Evolutionary conservation across 2,113 vertebrate genomes (phyloP), one percentile per base, ranked within the genome.

Genomic region (Atractosteus spatula): DNA sequence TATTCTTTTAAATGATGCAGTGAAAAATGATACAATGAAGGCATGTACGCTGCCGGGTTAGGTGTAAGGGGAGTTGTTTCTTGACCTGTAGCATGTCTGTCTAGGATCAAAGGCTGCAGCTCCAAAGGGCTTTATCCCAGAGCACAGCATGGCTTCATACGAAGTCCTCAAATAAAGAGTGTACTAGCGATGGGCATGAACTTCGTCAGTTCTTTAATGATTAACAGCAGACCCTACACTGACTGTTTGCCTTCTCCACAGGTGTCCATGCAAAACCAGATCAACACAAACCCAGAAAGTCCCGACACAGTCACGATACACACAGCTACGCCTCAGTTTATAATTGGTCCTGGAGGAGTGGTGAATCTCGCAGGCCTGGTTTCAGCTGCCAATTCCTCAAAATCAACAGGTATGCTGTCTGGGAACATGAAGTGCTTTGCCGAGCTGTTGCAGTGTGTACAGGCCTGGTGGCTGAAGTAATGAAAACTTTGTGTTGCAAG

Each of bases 241-340:
- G 4, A 77, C 68, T 77, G 3, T 51, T 3, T 76, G 79, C 81
- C 55, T 88, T 17, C 82, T 14, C 59, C 67, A 43, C 74, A 96
- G 94, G 94, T 94, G 83, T 94, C 93, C 70, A 96, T 96, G 94
- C 93, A 94, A 88, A 96, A 95, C 85, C 94, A 96, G 88, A 95
- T 95, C 83, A 95, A 95, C 64, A 95, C 93, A 0, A 95, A 95
- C 71, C 92, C 94, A 1, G 94, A 95, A 87, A 95, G 92, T 42
- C 93, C 94, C 0, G 94, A 96, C 82, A 93, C 94, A 64, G 90
- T 96, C 89, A 95, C 93, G 12, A 93, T 96, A 81, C 94, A 95
- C 7, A 86, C 92, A 6, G 90, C 94, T 3, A 89, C 94, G 0
- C 94, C 94, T 0, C 94, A 95, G 80, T 96, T 96, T 74, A 94